Percentiles rank a stretch among this genome's conserved stretches.
Conservation (phyloP, 2,888 invertebrate species). For the Lycocerus yunnanus region DNA sequence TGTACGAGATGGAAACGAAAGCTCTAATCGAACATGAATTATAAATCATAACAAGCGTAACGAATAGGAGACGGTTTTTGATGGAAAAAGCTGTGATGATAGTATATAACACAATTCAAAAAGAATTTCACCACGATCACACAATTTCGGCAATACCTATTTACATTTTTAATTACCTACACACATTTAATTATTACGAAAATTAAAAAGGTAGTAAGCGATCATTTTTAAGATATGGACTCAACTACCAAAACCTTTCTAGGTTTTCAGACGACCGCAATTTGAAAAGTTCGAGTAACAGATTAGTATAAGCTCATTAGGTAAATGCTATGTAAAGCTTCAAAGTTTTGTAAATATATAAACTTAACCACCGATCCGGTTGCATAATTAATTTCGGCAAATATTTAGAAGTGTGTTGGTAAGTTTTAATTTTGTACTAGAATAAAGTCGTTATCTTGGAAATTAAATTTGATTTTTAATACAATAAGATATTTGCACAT, state of each 20-base stretch:
- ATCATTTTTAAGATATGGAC: not conserved
- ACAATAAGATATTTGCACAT: not conserved
- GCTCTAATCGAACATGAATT: conserved; percentile 20
- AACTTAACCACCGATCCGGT: not conserved
- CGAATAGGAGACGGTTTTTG: conserved; percentile 8
- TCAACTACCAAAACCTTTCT: not conserved
- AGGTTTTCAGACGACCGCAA: not conserved
- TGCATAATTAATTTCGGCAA: not conserved
- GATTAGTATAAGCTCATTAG: not conserved
- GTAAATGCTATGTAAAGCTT: not conserved
- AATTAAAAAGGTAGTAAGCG: not conserved
- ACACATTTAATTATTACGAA: not conserved
- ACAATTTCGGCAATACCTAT: no score
- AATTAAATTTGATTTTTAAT: not conserved
- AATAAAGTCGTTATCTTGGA: not conserved
- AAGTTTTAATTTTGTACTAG: not conserved
- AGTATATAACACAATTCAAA: not conserved
- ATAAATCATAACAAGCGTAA: conserved; percentile 18
- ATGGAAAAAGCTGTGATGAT: not conserved
- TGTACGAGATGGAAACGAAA: conserved; percentile 9
- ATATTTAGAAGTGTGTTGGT: not conserved
- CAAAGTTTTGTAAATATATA: not conserved
- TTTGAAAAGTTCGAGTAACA: not conserved
- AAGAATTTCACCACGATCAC: not conserved
- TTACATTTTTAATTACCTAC: no score